A percentile compares a stretch with the other conserved stretches of the same genome.
phyloP scores from a whole-genome alignment of 2,113 vertebrate genomes.

The Epinephelus cyanopodus region DNA sequence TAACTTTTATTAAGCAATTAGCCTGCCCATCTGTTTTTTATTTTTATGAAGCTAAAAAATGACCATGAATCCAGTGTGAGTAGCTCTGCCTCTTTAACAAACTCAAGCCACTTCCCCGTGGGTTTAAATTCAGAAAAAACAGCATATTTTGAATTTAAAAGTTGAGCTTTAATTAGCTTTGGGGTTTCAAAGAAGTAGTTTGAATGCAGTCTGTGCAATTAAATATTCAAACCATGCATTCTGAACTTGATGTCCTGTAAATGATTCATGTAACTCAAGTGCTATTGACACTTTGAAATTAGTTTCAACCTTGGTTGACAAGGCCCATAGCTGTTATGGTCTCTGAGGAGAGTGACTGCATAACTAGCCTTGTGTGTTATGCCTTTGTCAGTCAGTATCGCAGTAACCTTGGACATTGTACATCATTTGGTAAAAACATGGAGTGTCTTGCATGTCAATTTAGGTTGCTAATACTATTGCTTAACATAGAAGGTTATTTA shows the following conservation, averaged over 20 bases:
- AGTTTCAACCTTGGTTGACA: slow-evolving; percentile 51
- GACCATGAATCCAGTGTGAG: neutral
- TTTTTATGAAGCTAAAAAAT: neutral
- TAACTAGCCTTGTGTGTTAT: slow-evolving; percentile 19
- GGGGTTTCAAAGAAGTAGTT: neutral
- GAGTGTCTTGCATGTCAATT: slow-evolving; percentile 30
- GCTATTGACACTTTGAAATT: slow-evolving; percentile 26
- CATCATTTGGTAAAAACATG: slow-evolving; percentile 20
- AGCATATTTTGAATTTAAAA: neutral
- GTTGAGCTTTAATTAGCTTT: neutral
- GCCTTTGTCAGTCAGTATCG: slow-evolving; percentile 32
- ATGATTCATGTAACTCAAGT: slow-evolving; percentile 21
- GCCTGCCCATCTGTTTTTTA: no score
- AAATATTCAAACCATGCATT: slow-evolving; percentile 21
- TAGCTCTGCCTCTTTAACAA: neutral
- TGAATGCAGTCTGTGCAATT: neutral
- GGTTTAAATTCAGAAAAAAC: neutral
- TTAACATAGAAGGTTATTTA: slow-evolving; percentile 5
- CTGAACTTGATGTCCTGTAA: slow-evolving; percentile 7
- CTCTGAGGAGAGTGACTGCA: slow-evolving; percentile 39
- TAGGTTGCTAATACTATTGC: slow-evolving; percentile 6
- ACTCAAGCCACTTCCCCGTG: neutral
- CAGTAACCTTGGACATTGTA: slow-evolving; percentile 22
- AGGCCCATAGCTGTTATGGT: slow-evolving; percentile 17
- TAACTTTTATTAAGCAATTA: neutral